Conservation (phyloP, 2,888 invertebrate species). For the Idaea aversata region DNA sequence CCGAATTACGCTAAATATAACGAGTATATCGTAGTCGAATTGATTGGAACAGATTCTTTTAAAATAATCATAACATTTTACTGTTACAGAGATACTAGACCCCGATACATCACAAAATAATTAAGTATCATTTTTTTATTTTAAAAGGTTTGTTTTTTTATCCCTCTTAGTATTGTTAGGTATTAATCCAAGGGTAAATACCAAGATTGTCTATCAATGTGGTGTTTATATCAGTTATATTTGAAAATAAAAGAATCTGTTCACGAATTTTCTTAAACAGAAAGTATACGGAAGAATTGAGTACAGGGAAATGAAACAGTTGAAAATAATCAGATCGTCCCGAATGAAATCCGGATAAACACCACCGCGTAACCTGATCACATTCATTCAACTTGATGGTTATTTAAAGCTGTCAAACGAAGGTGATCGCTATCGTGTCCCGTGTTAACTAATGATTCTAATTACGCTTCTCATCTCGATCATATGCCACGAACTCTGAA, state of each 20-base stretch:
- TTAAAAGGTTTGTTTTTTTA: too few species aligned
- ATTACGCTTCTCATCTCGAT: neutral
- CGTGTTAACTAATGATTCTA: neutral
- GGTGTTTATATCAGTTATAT: neutral
- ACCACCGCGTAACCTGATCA: neutral
- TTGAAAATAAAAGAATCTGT: constrained; percentile 14
- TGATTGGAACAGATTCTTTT: constrained; percentile 30
- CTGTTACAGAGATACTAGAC: constrained; percentile 19
- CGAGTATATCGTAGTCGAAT: constrained; percentile 31
- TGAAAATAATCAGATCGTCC: neutral
- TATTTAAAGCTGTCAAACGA: neutral
- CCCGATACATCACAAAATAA: constrained; percentile 3
- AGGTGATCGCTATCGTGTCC: neutral
- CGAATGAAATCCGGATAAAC: neutral
- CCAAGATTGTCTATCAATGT: neutral
- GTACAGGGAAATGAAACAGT: neutral
- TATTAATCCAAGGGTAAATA: too few species aligned
- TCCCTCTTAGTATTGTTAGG: too few species aligned
- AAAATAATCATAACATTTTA: constrained; percentile 17
- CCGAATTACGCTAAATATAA: constrained; percentile 45
- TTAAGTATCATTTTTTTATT: too few species aligned
- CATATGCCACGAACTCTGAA: neutral
- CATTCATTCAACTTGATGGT: neutral
- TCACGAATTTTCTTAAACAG: constrained; percentile 5
- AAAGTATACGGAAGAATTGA: constrained; percentile 16